Base-by-base conservation (phyloP, 1,140 invertebrate genomes). In the Archegozetes longisetosus region DNA sequence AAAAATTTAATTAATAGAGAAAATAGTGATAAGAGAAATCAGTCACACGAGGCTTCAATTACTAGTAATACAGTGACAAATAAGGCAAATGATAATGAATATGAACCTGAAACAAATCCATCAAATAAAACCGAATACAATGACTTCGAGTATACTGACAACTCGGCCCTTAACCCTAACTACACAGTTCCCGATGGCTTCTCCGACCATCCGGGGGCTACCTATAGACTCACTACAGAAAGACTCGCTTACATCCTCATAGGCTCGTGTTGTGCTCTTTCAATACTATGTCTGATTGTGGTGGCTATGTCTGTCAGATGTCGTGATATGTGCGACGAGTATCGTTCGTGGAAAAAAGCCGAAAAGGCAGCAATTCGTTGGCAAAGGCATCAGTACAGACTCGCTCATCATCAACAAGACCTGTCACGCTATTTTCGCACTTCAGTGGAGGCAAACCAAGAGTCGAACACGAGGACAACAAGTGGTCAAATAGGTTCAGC, bases 181-280 rank as follows among this genome's bases (percentile, higher is more conserved):
- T 40, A 40, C 17, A 40, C 32, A 17, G 6, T 17, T 51, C 20
- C 46, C 48, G 22, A 58, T 22, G 27, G 2, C 12, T 17, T 27
- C 24, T 2, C 9, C 17, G 17, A 55, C 23, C 20, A 52, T 28
- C 50, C 23, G 6, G 22, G 28, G 6, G 2, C 54, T 24, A n/a
- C 55, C n/a, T 60, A 63, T 22, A 28, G 63, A 25, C 61, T 69
- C 51, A 69, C 68, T 2, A 68, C 70, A 22, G 69, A 71, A 55
- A 63, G 67, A 20, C 50, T 72, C 6, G 68, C 70, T 20, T 71
- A 72, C 40, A 65, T 71, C 4, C 53, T 71, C 14, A 71, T 71
- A 40, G 70, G 70, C 12, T 62, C 65, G 1, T 70, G 69, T 54
- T 69, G 67, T 60, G 70, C 67, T 2, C 51, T 71, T 17, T 68